Evolutionary conservation across 2,888 invertebrate genomes (phyloP), one percentile per base, ranked within the genome.

Genomic region (Pyrochroa serraticornis): DNA sequence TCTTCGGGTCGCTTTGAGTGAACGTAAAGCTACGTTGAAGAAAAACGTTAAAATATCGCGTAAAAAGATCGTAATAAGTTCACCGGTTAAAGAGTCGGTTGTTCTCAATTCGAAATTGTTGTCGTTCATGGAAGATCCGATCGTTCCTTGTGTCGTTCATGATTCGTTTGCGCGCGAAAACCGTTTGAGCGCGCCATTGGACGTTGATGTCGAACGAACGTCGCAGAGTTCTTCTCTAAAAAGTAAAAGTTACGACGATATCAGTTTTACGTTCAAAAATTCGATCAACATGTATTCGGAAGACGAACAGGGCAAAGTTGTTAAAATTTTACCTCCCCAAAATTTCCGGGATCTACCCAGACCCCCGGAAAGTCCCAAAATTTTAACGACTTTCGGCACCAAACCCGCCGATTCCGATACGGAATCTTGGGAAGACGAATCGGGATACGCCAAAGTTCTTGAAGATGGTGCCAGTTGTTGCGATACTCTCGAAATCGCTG

Each of bases 51-150:
- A 60, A 3, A 67, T 66, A 32, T 59, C 48, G 0, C 69, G 64
- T 33, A 64, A 63, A 7, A 69, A 66, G n/a, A 30, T 69, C 7
- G 63, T 57, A 7, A 76, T 77, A 12, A 76, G 75, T 46, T 51
- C 55, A 8, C 77, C 77, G 1, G 70, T 69, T 0, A 46, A 60
- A 45, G 71, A 71, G 13, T 75, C 75, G 0, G 74, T 77, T 3
- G 51, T 69, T 49, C 66, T 54, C 33, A 74, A 77, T 50, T 63
- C 64, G 32, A 68, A 69, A 49, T 41, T 70, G 33, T 45, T 51
- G 1, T 48, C 60, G 0, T 57, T 66, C 6, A 49, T 67, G 8
- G 48, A 52, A 31, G 62, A 67, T 53, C 53, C 61, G 9, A 33
- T 43, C 8, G 42, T 49, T 5, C 6, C 7, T n/a, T 34, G 13